Base-by-base conservation (phyloP, 2,888 invertebrate species). In the Microctonus aethiopoides region DNA sequence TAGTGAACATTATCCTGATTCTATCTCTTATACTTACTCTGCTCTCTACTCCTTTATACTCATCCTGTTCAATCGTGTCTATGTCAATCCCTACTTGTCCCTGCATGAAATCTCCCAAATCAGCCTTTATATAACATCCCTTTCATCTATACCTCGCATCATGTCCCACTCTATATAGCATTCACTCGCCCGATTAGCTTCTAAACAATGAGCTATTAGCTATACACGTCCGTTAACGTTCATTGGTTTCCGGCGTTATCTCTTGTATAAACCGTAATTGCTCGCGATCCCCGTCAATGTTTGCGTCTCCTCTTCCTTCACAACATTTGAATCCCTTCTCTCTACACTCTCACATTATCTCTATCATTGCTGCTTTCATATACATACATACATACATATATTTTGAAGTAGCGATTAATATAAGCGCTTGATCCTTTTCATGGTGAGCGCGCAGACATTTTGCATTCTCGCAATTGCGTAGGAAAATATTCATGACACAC, bases 131-230 rank as follows among this genome's bases (percentile, higher is more conserved):
- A 70, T 56, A 3, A 5, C 41, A 61, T 67, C 41, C 32, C 59
- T 57, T 16, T 46, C 46, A 46, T 46, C 16, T 16, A 7, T 16
- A n/a, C 7, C 46, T 46, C 46, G 16, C 16, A 16, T 46, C 16
- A 46, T 46, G 16, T 16, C 9, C 16, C 16, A 16, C n/a, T 29
- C 7, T 7, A 46, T 7, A 46, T 16, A 6, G 6, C 46, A 16
- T 46, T 69, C 67, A 56, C 41, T 57, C 56, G 61, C 54, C 68
- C 65, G 73, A 73, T 76, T 73, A 73, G 71, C 68, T 63, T 62
- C 71, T 67, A 72, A 74, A 75, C 72, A 73, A 75, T 69, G 71
- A 70, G 52, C 71, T 62, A 70, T 73, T 68, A 69, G 56, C 63
- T 56, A 56, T 62, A 54, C 67, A 54, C 39, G 57, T 57, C 63